phyloP scores from a whole-genome alignment of 2,797 vertebrate species.

The Lepidocolaptes lacrymiger region DNA sequence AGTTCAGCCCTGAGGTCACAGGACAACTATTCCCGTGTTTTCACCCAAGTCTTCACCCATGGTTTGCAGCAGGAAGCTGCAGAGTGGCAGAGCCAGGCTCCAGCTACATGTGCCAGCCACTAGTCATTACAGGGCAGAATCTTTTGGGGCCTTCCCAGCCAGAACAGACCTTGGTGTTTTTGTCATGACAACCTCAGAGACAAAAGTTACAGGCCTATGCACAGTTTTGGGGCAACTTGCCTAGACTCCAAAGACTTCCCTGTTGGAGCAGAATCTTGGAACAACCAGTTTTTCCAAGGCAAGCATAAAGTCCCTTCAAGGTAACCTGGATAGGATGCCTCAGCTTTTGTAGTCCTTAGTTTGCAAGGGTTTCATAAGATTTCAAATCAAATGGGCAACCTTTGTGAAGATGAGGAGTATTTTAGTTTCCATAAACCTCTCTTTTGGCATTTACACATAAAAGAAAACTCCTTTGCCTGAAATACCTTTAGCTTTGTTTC shows the following conservation, averaged over 20 bases:
- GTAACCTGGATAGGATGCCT: neutral
- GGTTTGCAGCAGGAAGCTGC: neutral
- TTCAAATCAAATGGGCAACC: neutral
- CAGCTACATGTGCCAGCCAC: fast-evolving
- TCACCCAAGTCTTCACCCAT: neutral
- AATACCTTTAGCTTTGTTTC: neutral
- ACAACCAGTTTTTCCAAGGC: neutral
- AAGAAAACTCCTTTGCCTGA: neutral
- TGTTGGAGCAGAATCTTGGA: neutral
- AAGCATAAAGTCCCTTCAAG: neutral
- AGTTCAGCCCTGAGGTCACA: neutral
- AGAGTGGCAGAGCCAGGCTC: neutral
- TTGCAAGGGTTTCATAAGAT: neutral
- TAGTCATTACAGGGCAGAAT: fast-evolving
- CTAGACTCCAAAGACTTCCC: neutral
- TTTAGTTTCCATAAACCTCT: neutral
- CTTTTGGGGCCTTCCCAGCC: neutral
- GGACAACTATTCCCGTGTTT: neutral
- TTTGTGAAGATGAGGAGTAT: neutral
- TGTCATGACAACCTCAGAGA: neutral
- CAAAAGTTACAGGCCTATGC: neutral
- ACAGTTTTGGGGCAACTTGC: neutral
- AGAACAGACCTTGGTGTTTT: neutral
- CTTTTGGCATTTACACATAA: neutral
- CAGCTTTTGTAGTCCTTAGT: neutral